Evolutionary conservation across 30 jellyfish, hydroid and myxozoan species (phyloP).

Genomic region (Calvadosia cruxmelitensis): DNA sequence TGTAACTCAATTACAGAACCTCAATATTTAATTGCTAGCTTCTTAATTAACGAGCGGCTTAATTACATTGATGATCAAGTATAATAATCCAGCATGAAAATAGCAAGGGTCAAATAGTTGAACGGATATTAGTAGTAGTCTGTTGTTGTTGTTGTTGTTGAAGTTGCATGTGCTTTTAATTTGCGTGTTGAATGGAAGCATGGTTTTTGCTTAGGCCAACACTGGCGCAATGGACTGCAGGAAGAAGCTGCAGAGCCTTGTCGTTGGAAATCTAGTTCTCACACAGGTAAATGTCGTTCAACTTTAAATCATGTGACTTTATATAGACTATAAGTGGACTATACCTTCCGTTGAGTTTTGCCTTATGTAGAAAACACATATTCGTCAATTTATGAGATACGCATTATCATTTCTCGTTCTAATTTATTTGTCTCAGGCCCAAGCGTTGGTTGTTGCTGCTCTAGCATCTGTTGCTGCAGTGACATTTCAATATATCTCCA

Average conservation of each 20-base stretch:
- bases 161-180: too few species aligned
- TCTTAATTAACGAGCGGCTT: too few species aligned
- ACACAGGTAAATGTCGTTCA: conserved; percentile 45
- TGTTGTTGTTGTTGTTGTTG: too few species aligned
- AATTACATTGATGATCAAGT: too few species aligned
- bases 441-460: conserved; percentile 93
- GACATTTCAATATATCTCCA: conserved; percentile 70
- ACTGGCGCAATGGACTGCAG: conserved; percentile 72
- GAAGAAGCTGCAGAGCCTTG: conserved; percentile 40
- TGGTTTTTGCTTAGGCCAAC: conserved; percentile 49
- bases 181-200: too few species aligned
- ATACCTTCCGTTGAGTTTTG: not conserved
- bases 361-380: too few species aligned
- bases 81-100: too few species aligned
- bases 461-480: conserved; percentile 90
- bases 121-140: too few species aligned
- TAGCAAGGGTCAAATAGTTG: too few species aligned
- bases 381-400: too few species aligned
- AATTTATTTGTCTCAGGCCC: conserved; percentile 44
- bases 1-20: too few species aligned
- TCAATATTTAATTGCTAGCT: too few species aligned
- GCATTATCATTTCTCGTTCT: not conserved
- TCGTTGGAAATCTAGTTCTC: conserved; percentile 69
- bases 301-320: not conserved
- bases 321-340: not conserved